Percentiles rank a stretch among this genome's conserved stretches.
phyloP scores from a whole-genome alignment of 2,888 invertebrate genomes.

The Troilus luridus region DNA sequence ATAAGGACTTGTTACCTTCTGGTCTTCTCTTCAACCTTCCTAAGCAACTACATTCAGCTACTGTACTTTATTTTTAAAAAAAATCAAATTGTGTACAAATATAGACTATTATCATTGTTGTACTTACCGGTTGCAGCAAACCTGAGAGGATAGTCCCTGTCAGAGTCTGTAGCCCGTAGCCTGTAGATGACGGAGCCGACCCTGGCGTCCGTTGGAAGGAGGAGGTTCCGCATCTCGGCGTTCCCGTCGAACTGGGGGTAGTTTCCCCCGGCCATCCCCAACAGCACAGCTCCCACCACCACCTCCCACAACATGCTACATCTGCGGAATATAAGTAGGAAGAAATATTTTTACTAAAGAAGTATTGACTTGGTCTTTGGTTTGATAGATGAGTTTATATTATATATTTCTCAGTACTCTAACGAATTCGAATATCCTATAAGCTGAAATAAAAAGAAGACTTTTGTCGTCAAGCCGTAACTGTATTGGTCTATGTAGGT shows the following conservation, averaged over 20 bases:
- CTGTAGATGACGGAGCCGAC: slow-evolving; percentile 89
- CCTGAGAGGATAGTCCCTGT: slow-evolving; percentile 87
- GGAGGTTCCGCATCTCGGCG: slow-evolving; percentile 84
- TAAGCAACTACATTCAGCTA: too few species aligned
- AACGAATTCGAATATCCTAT: too few species aligned
- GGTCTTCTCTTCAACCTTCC: too few species aligned
- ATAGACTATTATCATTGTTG: not conserved
- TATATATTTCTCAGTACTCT: too few species aligned
- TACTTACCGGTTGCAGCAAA: slow-evolving; percentile 76
- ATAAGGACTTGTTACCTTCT: too few species aligned
- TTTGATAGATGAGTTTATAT: too few species aligned
- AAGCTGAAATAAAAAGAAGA: too few species aligned
- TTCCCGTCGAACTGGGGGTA: slow-evolving; percentile 89
- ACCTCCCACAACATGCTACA: slow-evolving; percentile 57
- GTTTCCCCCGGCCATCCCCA: slow-evolving; percentile 69
- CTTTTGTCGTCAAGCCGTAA: too few species aligned
- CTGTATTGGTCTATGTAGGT: too few species aligned
- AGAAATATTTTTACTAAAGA: not conserved
- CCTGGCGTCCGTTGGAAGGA: slow-evolving; percentile 87
- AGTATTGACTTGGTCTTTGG: too few species aligned
- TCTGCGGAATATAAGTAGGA: not conserved
- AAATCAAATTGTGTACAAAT: too few species aligned
- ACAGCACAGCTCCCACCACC: slow-evolving; percentile 51
- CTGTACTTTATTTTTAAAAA: too few species aligned
- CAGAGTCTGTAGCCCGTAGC: slow-evolving; percentile 88